phyloP scores from a whole-genome alignment of 2,113 vertebrate genomes.

The Hippocampus barbouri region DNA sequence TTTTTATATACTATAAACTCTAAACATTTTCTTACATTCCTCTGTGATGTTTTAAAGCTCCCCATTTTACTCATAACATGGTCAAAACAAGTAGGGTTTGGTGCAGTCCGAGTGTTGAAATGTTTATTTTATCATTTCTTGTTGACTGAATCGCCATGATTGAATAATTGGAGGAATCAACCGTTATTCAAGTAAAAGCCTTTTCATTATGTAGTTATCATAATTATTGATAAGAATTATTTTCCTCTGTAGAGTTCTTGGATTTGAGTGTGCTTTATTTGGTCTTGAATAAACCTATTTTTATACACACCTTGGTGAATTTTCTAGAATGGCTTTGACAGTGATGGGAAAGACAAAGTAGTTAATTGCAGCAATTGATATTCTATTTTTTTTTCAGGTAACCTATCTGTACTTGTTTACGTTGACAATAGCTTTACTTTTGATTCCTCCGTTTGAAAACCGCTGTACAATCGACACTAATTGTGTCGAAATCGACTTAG shows the following conservation, averaged over 20 bases:
- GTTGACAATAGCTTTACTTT: too few species aligned
- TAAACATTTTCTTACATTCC: neutral
- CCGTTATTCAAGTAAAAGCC: neutral
- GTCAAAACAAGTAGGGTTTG: constrained; percentile 19
- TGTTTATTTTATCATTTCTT: neutral
- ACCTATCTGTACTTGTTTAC: neutral
- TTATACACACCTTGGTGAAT: constrained; percentile 22
- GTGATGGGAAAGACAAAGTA: neutral
- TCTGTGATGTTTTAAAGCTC: neutral
- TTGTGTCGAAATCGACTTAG: too few species aligned
- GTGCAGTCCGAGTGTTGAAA: neutral
- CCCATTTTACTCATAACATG: constrained; percentile 1
- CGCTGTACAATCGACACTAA: too few species aligned
- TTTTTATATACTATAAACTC: neutral
- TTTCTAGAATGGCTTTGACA: neutral
- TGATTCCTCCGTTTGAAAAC: too few species aligned
- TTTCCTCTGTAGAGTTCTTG: constrained; percentile 10
- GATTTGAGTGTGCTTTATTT: constrained; percentile 17
- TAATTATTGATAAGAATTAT: neutral
- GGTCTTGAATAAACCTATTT: constrained; percentile 36
- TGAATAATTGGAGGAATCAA: neutral
- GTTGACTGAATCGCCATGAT: neutral
- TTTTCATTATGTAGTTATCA: neutral
- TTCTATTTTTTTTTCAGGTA: too few species aligned
- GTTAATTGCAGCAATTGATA: too few species aligned